These are phyloP conservation scores for Ptilorrhoa leucosticta DNA, from an alignment of 2,113 vertebrate species.

Conservation along the genomic window DNA sequence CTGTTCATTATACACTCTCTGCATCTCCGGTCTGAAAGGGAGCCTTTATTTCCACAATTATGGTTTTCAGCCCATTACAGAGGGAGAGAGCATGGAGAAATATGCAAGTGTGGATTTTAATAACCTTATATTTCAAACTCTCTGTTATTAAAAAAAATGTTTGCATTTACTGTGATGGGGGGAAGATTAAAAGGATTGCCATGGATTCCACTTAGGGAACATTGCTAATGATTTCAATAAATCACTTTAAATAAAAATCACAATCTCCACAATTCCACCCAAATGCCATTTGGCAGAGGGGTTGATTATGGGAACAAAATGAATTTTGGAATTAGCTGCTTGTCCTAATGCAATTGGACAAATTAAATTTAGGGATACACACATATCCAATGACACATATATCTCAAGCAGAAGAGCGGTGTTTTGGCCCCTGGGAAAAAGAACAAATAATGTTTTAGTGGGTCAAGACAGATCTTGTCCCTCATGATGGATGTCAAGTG, in stretches of 20 bases:
- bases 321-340: slow-evolving; percentile 49
- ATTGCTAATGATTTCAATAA: slow-evolving; percentile 37
- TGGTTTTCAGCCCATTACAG: background rate
- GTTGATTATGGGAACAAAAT: slow-evolving; percentile 38
- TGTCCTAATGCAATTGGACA: slow-evolving; percentile 35
- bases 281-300: slow-evolving; percentile 34
- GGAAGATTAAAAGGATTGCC: slow-evolving; percentile 46
- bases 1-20: slow-evolving; percentile 9
- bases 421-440: background rate
- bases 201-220: slow-evolving; percentile 18
- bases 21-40: background rate
- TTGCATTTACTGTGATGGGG: slow-evolving; percentile 10
- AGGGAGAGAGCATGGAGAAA: background rate
- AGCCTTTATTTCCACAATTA: slow-evolving; percentile 12
- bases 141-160: slow-evolving; percentile 34
- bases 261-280: slow-evolving; percentile 7
- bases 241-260: slow-evolving; percentile 57
- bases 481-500: background rate
- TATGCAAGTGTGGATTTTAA: slow-evolving; percentile 19
- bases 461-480: background rate
- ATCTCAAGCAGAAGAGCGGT: background rate
- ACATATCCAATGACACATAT: background rate
- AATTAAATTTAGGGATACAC: slow-evolving; percentile 23
- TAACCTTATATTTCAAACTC: slow-evolving; percentile 19
- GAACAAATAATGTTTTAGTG: background rate